Percentiles rank a stretch among this genome's conserved stretches.
Evolutionary conservation across 2,888 invertebrate species (phyloP).

Genomic region (Ophioninae sp.): DNA sequence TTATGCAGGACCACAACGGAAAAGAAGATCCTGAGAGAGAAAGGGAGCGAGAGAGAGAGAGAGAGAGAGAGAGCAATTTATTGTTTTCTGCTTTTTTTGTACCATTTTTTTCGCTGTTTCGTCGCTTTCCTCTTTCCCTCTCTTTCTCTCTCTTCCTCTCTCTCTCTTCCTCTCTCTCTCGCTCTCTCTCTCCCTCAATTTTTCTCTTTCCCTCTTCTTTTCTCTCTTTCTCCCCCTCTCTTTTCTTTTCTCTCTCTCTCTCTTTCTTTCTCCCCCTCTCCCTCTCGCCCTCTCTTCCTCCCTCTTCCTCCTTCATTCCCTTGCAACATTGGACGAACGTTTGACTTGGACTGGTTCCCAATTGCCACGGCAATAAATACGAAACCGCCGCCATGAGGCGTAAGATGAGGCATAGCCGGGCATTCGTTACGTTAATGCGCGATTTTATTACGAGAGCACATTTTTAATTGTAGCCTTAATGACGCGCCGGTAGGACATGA

Average conservation of each 20-base stretch:
- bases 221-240: constrained; percentile 65
- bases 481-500: constrained; percentile 68
- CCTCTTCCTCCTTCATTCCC: constrained; percentile 23
- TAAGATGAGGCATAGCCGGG: constrained; percentile 63
- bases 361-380: constrained; percentile 78
- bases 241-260: constrained; percentile 63
- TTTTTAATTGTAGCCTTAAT: constrained; percentile 78
- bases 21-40: constrained; percentile 54
- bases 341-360: constrained; percentile 79
- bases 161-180: background rate
- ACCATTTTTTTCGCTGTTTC: too few relatives aligned
- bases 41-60: constrained; percentile 62
- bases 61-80: constrained; percentile 30
- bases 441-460: constrained; percentile 77
- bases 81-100: too few relatives aligned
- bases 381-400: constrained; percentile 71
- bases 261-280: constrained; percentile 30
- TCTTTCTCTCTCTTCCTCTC: background rate
- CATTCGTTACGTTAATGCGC: constrained; percentile 77
- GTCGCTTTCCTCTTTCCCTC: background rate
- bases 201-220: background rate
- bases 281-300: constrained; percentile 36
- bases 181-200: background rate
- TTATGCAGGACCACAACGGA: constrained; percentile 39
- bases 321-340: constrained; percentile 64